phyloP scores from a whole-genome alignment of 2,797 vertebrate genomes.

The Sardinella longiceps region DNA sequence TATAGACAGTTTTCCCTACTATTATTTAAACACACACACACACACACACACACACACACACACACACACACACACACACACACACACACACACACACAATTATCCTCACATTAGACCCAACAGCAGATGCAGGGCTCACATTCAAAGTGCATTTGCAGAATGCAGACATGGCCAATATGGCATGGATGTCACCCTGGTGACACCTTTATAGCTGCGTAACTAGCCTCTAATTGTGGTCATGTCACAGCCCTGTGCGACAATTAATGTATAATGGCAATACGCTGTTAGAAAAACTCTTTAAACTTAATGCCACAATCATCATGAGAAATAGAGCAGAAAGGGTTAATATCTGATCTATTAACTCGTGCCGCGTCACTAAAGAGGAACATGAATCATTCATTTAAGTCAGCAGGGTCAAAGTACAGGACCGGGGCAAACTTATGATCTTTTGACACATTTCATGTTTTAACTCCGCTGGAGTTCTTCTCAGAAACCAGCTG shows the following conservation, averaged over 20 bases:
- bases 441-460: not conserved
- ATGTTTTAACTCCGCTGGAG: not conserved
- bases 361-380: not conserved
- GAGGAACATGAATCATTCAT: conserved; percentile 1
- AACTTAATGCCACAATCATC: conserved; percentile 8
- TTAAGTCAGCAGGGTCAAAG: not conserved
- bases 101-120: no score
- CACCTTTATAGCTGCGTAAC: not conserved
- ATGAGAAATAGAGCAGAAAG: not conserved
- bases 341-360: conserved; percentile 12
- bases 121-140: not conserved
- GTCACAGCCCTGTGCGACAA: not conserved
- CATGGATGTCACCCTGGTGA: not conserved
- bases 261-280: conserved; percentile 14
- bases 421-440: not conserved
- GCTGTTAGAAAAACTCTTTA: conserved; percentile 13
- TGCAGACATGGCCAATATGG: not conserved
- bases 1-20: no score
- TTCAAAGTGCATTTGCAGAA: conserved; percentile 7
- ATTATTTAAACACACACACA: no score
- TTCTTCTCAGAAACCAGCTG: not conserved
- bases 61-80: no score
- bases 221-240: conserved; percentile 11
- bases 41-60: no score
- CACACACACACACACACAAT: no score